Evolutionary conservation across 2,113 vertebrate species (phyloP), one percentile per base, ranked within the genome.

Genomic region (Nyctereutes procyonoides): DNA sequence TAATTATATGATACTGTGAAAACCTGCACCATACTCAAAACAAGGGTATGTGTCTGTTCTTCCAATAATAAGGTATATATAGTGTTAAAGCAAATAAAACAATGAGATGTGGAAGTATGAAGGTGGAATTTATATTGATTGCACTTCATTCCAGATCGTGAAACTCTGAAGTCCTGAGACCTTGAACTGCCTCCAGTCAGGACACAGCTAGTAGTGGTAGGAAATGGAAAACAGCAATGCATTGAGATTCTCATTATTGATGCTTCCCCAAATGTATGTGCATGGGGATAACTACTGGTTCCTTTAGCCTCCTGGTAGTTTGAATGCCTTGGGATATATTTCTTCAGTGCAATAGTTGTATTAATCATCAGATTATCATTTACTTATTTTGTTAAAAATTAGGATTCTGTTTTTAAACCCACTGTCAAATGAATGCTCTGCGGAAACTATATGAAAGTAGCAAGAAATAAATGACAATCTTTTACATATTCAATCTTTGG

Each of bases 51-150:
- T 73, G 69, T 97, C 93, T 98, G 28, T 92, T 92, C 76, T 98
- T 97, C 86, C 85, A 97, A 98, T 97, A 92, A 96, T 92, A 96
- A 98, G 79, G 92, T 97, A 15, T 96, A 97, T 69, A 88, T 86
- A 97, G 85, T 97, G 30, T 97, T 97, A 97, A 98, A 97, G 96
- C 76, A 98, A 98, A 98, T 71, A 32, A 97, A 97, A 94, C 88
- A 96, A 67, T 71, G 80, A 98, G 90, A 89, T 93, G 95, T n/a
- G 1, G 3, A 58, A 98, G 76, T 98, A 69, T 15, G 1, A 98
- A 97, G 84, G 90, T 91, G 51, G 89, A 97, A 97, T 97, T 98
- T 97, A 89, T 95, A 96, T 73, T 95, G 71, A 93, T 77, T 98
- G 48, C 16, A 96, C 88, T 98, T 97, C 88, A 97, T 51, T 79